Conservation (phyloP, 1,140 invertebrate species). For the Cataglyphis hispanica region DNA sequence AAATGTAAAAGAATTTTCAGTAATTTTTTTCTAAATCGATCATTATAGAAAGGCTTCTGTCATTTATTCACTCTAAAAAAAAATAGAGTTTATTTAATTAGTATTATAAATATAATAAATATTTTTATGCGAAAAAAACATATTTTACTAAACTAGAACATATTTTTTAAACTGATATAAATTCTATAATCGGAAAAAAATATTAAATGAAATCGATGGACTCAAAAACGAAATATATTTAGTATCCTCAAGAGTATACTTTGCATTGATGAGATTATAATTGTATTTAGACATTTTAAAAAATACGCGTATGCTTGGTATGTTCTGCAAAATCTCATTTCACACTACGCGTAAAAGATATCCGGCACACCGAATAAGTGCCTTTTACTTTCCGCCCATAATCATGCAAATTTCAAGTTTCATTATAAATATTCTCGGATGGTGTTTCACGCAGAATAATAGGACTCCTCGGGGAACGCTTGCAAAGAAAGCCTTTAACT, state of each 20-base stretch:
- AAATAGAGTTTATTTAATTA: neutral
- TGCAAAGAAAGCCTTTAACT: slow-evolving; percentile 57
- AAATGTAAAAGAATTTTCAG: neutral
- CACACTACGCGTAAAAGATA: neutral
- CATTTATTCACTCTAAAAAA: slow-evolving; percentile 3
- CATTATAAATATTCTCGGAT: slow-evolving; percentile 42
- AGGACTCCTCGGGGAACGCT: slow-evolving; percentile 34
- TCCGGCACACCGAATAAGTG: neutral
- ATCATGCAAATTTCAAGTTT: slow-evolving; percentile 53
- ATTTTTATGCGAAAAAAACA: neutral
- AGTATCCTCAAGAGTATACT: neutral
- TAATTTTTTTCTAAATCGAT: neutral
- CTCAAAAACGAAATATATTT: neutral
- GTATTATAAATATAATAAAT: neutral
- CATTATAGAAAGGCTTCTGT: neutral
- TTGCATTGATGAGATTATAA: slow-evolving; percentile 2
- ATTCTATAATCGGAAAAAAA: neutral
- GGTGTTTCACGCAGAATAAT: slow-evolving; percentile 48
- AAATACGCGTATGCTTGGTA: neutral
- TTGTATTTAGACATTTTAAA: neutral
- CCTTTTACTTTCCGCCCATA: slow-evolving; percentile 29
- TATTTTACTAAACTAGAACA: neutral
- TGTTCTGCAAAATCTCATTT: neutral
- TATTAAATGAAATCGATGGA: neutral
- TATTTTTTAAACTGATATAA: neutral